phyloP scores from a whole-genome alignment of 2,888 invertebrate genomes.

The Taphrorychus bicolor region DNA sequence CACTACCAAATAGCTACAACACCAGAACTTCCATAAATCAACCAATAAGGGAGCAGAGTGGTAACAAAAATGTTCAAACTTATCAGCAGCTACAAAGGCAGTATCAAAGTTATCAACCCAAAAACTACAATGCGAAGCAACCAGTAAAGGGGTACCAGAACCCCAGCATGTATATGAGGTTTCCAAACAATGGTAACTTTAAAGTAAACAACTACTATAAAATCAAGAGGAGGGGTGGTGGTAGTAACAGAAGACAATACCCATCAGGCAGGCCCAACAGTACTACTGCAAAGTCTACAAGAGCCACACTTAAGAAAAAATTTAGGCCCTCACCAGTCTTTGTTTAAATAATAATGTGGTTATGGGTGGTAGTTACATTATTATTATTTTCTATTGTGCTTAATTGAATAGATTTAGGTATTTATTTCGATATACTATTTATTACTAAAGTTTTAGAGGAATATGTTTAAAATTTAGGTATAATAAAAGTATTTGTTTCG shows the following conservation, averaged over 20 bases:
- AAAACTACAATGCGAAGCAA: slow-evolving; percentile 13
- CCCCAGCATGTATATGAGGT: slow-evolving; percentile 14
- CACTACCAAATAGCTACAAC: too few relatives aligned
- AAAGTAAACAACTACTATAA: slow-evolving; percentile 14
- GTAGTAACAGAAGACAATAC: slow-evolving; percentile 14
- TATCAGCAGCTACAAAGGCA: slow-evolving; percentile 20
- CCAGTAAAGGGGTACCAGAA: slow-evolving; percentile 21
- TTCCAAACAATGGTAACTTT: slow-evolving; percentile 15
- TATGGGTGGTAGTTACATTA: too few relatives aligned
- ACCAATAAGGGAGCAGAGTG: background rate
- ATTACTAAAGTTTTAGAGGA: too few relatives aligned
- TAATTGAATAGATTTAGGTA: background rate
- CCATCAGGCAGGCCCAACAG: slow-evolving; percentile 9
- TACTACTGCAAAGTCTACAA: slow-evolving; percentile 8
- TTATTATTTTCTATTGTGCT: too few relatives aligned
- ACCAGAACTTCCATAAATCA: slow-evolving; percentile 5
- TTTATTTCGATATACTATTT: background rate
- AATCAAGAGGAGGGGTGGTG: slow-evolving; percentile 6
- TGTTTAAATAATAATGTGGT: slow-evolving; percentile 18
- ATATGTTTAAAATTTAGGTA: too few relatives aligned
- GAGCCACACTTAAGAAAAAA: slow-evolving; percentile 14
- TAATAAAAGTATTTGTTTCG: too few relatives aligned
- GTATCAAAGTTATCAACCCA: background rate
- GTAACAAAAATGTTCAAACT: background rate
- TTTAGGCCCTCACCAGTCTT: slow-evolving; percentile 26